Evolutionary conservation across 2,113 vertebrate genomes (phyloP).

Genomic region (Sorex fumeus): DNA sequence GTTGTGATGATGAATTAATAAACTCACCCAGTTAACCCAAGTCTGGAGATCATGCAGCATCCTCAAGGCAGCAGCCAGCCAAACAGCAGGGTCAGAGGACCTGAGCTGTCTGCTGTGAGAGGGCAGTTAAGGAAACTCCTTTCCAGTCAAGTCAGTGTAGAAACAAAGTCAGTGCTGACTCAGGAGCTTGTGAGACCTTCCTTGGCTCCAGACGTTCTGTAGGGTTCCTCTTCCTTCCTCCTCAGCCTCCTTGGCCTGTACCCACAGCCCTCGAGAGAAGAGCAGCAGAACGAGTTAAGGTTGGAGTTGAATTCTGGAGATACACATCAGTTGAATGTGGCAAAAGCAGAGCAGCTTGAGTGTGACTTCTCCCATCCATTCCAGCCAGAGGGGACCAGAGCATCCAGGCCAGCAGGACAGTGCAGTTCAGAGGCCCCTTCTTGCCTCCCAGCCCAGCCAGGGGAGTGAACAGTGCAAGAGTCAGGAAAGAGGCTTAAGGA

Average conservation of each 20-base stretch:
- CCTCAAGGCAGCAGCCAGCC: background rate
- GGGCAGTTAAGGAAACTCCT: constrained; percentile 60
- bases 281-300: constrained; percentile 78
- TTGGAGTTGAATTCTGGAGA: constrained; percentile 81
- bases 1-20: constrained; percentile 56
- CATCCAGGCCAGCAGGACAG: constrained; percentile 74
- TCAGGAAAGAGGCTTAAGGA: constrained; percentile 68
- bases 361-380: constrained; percentile 81
- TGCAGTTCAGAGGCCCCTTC: constrained; percentile 56
- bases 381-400: constrained; percentile 78
- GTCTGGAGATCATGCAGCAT: background rate
- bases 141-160: constrained; percentile 71
- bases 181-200: constrained; percentile 72
- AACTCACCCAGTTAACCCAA: background rate
- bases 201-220: constrained; percentile 71
- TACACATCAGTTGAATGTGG: constrained; percentile 81
- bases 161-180: constrained; percentile 71
- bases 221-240: constrained; percentile 72
- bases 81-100: constrained; percentile 50
- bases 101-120: constrained; percentile 76
- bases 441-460: background rate
- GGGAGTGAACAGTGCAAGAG: constrained; percentile 50
- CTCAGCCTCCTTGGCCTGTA: constrained; percentile 60
- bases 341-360: constrained; percentile 71
- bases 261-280: constrained; percentile 74